These are phyloP conservation scores for Drosophila mettleri DNA, from an alignment of 2,888 invertebrate genomes.

Conservation along the genomic window DNA sequence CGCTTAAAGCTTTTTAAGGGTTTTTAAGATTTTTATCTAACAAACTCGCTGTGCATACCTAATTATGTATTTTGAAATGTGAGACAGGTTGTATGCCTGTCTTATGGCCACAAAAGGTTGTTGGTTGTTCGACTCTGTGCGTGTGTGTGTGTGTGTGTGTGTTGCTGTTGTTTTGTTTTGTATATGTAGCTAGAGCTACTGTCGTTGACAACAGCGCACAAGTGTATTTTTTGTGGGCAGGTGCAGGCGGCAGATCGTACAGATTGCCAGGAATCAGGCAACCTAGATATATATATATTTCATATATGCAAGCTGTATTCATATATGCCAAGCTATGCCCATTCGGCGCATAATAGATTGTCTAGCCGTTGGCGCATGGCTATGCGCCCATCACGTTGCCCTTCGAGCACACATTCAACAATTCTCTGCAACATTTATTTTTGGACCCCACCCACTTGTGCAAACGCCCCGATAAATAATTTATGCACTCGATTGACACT, in stretches of 20 bases:
- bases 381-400: constrained; percentile 53
- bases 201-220: constrained; percentile 72
- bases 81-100: constrained; percentile 71
- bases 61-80: constrained; percentile 81
- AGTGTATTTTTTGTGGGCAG: constrained; percentile 42
- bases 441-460: background rate
- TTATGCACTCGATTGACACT: constrained; percentile 80
- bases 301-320: background rate
- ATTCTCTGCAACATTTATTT: constrained; percentile 43
- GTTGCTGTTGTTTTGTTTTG: constrained; percentile 4
- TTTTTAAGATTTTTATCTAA: constrained; percentile 80
- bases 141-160: background rate
- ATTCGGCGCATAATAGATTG: constrained; percentile 27
- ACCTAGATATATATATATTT: constrained; percentile 6
- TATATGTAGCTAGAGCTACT: constrained; percentile 66
- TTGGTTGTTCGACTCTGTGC: background rate
- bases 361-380: constrained; percentile 13
- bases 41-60: constrained; percentile 81
- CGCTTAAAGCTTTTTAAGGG: constrained; percentile 81
- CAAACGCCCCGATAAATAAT: constrained; percentile 61
- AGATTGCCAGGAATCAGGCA: constrained; percentile 34
- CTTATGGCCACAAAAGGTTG: constrained; percentile 39
- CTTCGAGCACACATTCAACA: constrained; percentile 50
- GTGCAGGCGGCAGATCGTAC: constrained; percentile 38
- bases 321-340: background rate